Conservation (phyloP, 2,113 vertebrate genomes). For the Sigmodon hispidus region DNA sequence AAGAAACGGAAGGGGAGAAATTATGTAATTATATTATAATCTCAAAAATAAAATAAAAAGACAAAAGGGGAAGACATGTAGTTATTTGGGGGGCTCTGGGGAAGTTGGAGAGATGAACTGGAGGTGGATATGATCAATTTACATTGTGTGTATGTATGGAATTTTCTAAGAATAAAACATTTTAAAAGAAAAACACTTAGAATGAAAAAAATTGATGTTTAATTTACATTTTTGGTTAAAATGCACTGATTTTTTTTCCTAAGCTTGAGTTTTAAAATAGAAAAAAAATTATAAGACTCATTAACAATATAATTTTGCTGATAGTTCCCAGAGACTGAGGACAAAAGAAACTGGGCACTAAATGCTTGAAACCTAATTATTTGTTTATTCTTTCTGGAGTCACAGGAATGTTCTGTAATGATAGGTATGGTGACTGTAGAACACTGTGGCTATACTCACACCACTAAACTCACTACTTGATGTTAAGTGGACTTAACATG, state of each 20-base stretch:
- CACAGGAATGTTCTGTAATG: neutral
- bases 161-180: neutral
- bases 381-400: neutral
- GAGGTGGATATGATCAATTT: too few relatives aligned
- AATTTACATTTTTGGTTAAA: neutral
- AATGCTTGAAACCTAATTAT: neutral
- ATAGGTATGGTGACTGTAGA: neutral
- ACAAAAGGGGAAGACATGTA: neutral
- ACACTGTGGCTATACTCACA: neutral
- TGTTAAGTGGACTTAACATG: neutral
- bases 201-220: neutral
- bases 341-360: neutral
- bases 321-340: neutral
- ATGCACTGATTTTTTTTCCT: neutral
- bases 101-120: too few relatives aligned
- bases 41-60: neutral
- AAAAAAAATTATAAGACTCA: constrained; percentile 23
- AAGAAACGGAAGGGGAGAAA: neutral
- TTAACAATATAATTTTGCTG: neutral
- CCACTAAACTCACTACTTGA: neutral
- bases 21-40: neutral
- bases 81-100: neutral
- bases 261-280: neutral
- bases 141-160: neutral
- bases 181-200: neutral